Conservation (phyloP, 2,113 vertebrate genomes). For the Cololabis saira region DNA sequence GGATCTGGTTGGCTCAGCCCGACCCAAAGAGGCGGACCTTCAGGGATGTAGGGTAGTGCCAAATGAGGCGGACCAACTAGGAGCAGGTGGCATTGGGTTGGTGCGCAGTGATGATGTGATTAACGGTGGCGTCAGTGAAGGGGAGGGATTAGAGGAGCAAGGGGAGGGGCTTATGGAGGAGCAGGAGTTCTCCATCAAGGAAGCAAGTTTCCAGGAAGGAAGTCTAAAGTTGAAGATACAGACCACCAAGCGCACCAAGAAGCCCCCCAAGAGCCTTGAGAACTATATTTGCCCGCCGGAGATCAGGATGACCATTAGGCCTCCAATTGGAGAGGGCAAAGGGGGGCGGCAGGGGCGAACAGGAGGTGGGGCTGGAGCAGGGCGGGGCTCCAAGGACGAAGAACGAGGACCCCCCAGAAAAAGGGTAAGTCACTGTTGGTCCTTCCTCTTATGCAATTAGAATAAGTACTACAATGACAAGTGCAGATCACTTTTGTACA, state of each 20-base stretch:
- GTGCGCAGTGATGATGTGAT: conserved; percentile 90
- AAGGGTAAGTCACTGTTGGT: conserved; percentile 83
- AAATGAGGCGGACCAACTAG: conserved; percentile 87
- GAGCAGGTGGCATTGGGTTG: conserved; percentile 76
- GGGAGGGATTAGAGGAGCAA: conserved; percentile 88
- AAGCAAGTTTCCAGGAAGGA: conserved; percentile 97
- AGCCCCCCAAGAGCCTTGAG: conserved; percentile 97
- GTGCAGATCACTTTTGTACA: background rate
- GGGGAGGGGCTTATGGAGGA: conserved; percentile 91
- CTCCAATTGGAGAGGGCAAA: conserved; percentile 84
- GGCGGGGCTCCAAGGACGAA: conserved; percentile 88
- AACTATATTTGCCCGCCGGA: conserved; percentile 99
- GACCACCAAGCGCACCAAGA: conserved; percentile 97
- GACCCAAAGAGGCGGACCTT: conserved; percentile 88
- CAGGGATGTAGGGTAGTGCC: conserved; percentile 87
- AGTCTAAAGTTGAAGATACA: conserved; percentile 99
- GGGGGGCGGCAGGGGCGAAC: conserved; percentile 85
- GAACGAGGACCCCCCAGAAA: conserved; percentile 92
- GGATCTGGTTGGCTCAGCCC: conserved; percentile 86
- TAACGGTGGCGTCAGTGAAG: conserved; percentile 89
- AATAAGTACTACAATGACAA: background rate
- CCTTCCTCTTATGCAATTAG: background rate
- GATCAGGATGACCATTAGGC: conserved; percentile 98
- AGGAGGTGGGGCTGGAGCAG: conserved; percentile 85
- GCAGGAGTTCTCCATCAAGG: conserved; percentile 99